These are phyloP conservation scores for Rhynchopsitta pachyrhyncha DNA, from an alignment of 2,113 vertebrate genomes.

Conservation along the genomic window DNA sequence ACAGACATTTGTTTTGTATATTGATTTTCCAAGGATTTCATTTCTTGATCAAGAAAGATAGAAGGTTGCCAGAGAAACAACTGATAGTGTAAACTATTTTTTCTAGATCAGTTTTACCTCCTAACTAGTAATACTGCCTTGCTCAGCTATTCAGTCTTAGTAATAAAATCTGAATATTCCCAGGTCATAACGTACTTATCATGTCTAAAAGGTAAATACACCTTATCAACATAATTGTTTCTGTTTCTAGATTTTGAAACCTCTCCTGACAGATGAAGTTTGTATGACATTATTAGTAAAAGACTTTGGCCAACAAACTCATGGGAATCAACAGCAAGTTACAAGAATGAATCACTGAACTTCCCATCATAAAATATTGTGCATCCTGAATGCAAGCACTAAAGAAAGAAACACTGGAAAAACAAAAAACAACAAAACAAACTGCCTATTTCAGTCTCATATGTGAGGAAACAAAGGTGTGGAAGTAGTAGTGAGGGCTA, in stretches of 20 bases:
- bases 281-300: not conserved
- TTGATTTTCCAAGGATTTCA: conserved; percentile 31
- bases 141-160: not conserved
- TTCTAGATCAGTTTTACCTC: not conserved
- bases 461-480: not conserved
- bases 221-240: conserved; percentile 21
- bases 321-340: not conserved
- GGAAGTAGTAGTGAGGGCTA: not conserved
- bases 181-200: not conserved
- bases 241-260: conserved; percentile 21
- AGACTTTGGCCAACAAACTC: not conserved
- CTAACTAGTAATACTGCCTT: not conserved
- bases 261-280: not conserved
- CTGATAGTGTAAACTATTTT: conserved; percentile 10
- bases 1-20: conserved; percentile 51
- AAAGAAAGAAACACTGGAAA: not conserved
- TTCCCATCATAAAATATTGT: not conserved
- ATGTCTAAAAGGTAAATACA: not conserved
- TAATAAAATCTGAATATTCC: not conserved
- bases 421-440: not conserved
- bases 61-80: conserved; percentile 33
- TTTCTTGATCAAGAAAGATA: conserved; percentile 24
- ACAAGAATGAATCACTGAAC: not conserved
- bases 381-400: not conserved
- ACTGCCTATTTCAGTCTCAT: not conserved